Evolutionary conservation across 2,888 invertebrate species (phyloP), one percentile per base, ranked within the genome.

Genomic region (Amphipoea lucens): DNA sequence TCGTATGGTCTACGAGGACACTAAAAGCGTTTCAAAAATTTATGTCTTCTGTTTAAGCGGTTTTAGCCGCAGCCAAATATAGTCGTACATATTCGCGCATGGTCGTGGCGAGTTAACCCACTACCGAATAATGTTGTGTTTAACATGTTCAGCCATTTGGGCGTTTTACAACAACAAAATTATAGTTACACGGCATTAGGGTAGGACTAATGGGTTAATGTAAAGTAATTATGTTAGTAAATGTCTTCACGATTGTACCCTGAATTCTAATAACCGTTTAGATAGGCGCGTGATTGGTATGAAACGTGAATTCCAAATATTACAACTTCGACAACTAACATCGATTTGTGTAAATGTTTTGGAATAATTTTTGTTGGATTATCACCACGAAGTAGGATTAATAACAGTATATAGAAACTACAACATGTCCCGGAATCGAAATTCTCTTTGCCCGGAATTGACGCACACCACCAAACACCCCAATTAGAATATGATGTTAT

Each of bases 201-300:
- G 83, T 76, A 68, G 60, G 70, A 78, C 77, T 87, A 89, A 87
- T 82, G 77, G 67, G 75, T 85, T 74, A 79, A 75, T 71, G 42
- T 80, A 42, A 78, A 80, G 77, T 84, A 65, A 85, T 87, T 83
- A 78, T 72, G 81, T 83, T 74, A 67, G 76, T 88, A 79, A 80
- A 76, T 81, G 77, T 81, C 82, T 89, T 81, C 71, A 79, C 74
- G 74, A 73, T 66, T 74, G 57, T 77, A 75, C 63, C 75, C 72
- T 79, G 51, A 78, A 72, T 78, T 67, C 69, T 77, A 79, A 80
- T 85, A 85, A 85, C 68, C 80, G 68, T 73, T 82, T 69, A 73
- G 85, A 79, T 82, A 73, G 45, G 29, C 45, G 23, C 68, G 69
- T 69, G 80, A 84, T 84, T 79, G 29, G 57, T 72, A 79, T 82